Evolutionary conservation across 2,888 invertebrate species (phyloP).

Genomic region (Scelioninae gen. 1): DNA sequence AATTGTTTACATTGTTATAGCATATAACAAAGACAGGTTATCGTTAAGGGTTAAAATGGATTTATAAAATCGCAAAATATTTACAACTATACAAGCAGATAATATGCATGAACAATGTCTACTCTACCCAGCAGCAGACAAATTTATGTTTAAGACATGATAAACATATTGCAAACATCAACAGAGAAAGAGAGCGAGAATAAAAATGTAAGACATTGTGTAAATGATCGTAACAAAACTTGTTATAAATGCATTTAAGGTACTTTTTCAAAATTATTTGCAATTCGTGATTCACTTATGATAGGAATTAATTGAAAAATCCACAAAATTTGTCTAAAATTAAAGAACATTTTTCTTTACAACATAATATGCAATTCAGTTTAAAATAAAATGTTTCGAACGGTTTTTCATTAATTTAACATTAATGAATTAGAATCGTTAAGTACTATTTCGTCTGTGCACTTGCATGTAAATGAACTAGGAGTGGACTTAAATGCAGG

Average conservation of each 20-base stretch:
- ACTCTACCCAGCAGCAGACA: too few species aligned
- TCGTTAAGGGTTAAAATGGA: too few species aligned
- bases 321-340: too few species aligned
- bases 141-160: not conserved
- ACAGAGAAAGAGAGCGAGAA: slow-evolving; percentile 4
- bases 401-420: slow-evolving; percentile 58
- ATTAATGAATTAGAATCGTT: slow-evolving; percentile 66
- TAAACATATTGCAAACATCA: slow-evolving; percentile 23
- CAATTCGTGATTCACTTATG: not conserved
- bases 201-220: slow-evolving; percentile 19
- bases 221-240: not conserved
- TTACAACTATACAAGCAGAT: too few species aligned
- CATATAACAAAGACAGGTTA: too few species aligned
- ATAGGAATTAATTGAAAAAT: not conserved
- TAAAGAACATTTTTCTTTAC: not conserved
- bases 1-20: too few species aligned
- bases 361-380: slow-evolving; percentile 12
- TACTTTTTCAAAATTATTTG: too few species aligned
- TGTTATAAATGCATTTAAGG: not conserved
- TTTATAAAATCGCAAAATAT: too few species aligned
- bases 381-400: slow-evolving; percentile 47
- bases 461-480: slow-evolving; percentile 68
- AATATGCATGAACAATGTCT: too few species aligned
- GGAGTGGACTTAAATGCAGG: slow-evolving; percentile 70
- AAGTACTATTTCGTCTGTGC: slow-evolving; percentile 60